A percentile compares a stretch with the other conserved stretches of the same genome.
Conservation (phyloP, 1,140 invertebrate species). For the Hetaerina americana region DNA sequence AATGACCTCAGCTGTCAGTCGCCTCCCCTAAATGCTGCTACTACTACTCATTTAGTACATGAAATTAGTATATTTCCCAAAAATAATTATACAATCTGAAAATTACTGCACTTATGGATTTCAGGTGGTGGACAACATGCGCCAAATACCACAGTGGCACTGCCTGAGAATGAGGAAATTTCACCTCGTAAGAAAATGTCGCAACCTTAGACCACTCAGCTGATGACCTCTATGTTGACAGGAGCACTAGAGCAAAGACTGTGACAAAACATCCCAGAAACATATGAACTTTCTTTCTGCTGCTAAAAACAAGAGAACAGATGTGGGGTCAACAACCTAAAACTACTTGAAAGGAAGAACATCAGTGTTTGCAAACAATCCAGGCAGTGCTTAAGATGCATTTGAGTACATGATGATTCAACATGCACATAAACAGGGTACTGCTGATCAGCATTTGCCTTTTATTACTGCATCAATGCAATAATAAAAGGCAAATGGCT, state of each 20-base stretch:
- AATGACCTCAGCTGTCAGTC: not conserved
- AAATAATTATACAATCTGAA: not conserved
- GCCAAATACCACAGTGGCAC: constrained; percentile 62
- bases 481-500: too few relatives aligned
- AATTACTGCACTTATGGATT: constrained; percentile 12
- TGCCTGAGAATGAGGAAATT: constrained; percentile 63
- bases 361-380: not conserved
- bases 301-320: not conserved
- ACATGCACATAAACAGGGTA: too few relatives aligned
- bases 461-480: too few relatives aligned
- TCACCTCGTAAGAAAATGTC: constrained; percentile 55
- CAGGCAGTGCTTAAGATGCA: not conserved
- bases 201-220: constrained; percentile 39
- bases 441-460: too few relatives aligned
- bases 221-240: constrained; percentile 28
- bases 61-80: not conserved
- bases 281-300: not conserved
- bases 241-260: too few relatives aligned
- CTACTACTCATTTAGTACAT: not conserved
- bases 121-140: constrained; percentile 43
- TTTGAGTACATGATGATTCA: too few relatives aligned
- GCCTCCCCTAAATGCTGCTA: not conserved
- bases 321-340: not conserved
- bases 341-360: not conserved
- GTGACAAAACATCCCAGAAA: too few relatives aligned